Evolutionary conservation across 2,888 invertebrate genomes (phyloP).

Genomic region (Agyllia agylla): DNA sequence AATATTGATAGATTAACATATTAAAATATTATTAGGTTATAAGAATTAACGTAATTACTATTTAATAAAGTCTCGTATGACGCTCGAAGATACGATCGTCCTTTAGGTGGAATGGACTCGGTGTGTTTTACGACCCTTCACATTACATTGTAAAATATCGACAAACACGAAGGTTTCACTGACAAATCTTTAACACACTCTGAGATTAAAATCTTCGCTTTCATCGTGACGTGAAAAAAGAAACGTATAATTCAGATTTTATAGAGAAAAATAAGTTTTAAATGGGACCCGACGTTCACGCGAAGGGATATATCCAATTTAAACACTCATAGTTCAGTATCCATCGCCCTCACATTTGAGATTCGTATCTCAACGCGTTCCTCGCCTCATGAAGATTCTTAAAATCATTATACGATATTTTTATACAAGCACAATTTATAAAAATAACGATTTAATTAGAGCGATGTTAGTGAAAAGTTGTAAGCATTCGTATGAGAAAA

Average conservation of each 20-base stretch:
- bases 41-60: neutral
- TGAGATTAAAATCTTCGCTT: neutral
- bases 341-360: neutral
- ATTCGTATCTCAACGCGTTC: neutral
- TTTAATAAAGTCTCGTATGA: neutral
- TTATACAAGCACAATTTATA: neutral
- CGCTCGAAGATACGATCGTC: neutral
- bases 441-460: neutral
- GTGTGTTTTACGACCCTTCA: conserved; percentile 15
- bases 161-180: neutral
- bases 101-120: neutral
- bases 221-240: neutral
- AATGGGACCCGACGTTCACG: conserved; percentile 11
- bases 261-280: conserved; percentile 18
- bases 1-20: neutral
- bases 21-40: neutral
- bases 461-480: conserved; percentile 6
- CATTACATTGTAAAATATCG: neutral
- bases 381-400: neutral
- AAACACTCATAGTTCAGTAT: neutral
- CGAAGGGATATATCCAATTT: conserved; percentile 1
- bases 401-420: neutral
- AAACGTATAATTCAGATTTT: neutral
- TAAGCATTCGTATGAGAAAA: neutral
- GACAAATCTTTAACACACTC: neutral